A percentile compares a stretch with the other conserved stretches of the same genome.
Conservation (phyloP, 2,113 vertebrate genomes). For the Jaculus jaculus region DNA sequence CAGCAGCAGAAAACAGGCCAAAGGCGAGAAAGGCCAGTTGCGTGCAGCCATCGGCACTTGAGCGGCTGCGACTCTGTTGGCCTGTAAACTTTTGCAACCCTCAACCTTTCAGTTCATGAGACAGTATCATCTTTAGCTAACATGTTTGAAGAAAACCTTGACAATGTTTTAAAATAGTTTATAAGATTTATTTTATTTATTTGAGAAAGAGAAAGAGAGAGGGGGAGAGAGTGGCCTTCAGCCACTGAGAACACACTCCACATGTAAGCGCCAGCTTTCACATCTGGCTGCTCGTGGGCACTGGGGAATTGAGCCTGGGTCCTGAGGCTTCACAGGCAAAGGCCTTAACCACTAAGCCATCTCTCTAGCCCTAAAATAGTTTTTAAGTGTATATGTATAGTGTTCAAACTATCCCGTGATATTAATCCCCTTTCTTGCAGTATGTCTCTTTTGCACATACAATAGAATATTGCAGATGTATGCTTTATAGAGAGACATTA, state of each 20-base stretch:
- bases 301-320: no score
- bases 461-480: slow-evolving; percentile 30
- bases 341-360: no score
- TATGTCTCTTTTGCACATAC: not conserved
- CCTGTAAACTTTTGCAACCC: not conserved
- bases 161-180: slow-evolving; percentile 35
- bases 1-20: slow-evolving; percentile 12
- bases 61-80: not conserved
- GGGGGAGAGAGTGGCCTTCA: no score
- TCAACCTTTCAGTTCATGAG: not conserved
- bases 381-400: not conserved
- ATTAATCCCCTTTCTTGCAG: slow-evolving; percentile 39
- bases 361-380: no score
- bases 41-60: not conserved
- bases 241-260: no score
- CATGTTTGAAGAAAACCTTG: slow-evolving; percentile 19
- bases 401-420: slow-evolving; percentile 34
- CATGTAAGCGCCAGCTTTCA: no score
- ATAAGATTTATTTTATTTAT: not conserved
- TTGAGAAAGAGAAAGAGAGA: no score
- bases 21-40: not conserved
- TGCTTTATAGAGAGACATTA: slow-evolving; percentile 17
- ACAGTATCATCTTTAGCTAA: not conserved
- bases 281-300: no score
- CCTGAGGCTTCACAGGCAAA: no score